Percentiles rank a stretch among this genome's conserved stretches.
phyloP scores from a whole-genome alignment of 2,797 vertebrate genomes.

The Betta splendens region DNA sequence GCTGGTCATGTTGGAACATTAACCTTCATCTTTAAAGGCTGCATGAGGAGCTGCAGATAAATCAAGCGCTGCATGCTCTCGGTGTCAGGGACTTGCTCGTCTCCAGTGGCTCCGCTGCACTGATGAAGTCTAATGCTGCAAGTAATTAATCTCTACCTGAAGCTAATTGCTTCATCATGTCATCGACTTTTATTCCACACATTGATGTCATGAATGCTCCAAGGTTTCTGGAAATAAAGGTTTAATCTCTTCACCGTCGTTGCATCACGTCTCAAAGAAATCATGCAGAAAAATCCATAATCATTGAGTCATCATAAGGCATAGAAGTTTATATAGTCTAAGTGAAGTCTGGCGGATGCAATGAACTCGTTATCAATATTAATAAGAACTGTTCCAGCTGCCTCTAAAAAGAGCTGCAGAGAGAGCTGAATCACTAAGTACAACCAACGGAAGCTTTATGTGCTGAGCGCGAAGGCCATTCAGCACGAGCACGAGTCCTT shows the following conservation, averaged over 20 bases:
- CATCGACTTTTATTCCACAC: constrained; percentile 41
- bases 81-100: constrained; percentile 36
- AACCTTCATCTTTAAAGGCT: background rate
- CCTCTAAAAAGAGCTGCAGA: constrained; percentile 6
- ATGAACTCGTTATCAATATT: constrained; percentile 38
- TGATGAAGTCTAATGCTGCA: constrained; percentile 43
- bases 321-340: constrained; percentile 12
- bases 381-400: constrained; percentile 11
- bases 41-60: constrained; percentile 2
- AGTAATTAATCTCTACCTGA: constrained; percentile 61
- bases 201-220: constrained; percentile 28
- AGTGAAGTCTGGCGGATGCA: constrained; percentile 19
- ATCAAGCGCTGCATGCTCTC: constrained; percentile 27
- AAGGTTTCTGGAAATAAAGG: constrained; percentile 41
- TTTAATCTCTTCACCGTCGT: background rate
- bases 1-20: constrained; percentile 7
- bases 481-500: constrained; percentile 17
- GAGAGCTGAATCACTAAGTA: no score
- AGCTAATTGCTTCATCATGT: constrained; percentile 46
- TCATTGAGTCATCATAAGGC: constrained; percentile 24
- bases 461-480: constrained; percentile 16
- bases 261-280: background rate
- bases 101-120: constrained; percentile 20
- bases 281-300: constrained; percentile 26
- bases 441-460: constrained; percentile 18